Evolutionary conservation across 2,113 vertebrate genomes (phyloP).

Genomic region (Globicephala melas): DNA sequence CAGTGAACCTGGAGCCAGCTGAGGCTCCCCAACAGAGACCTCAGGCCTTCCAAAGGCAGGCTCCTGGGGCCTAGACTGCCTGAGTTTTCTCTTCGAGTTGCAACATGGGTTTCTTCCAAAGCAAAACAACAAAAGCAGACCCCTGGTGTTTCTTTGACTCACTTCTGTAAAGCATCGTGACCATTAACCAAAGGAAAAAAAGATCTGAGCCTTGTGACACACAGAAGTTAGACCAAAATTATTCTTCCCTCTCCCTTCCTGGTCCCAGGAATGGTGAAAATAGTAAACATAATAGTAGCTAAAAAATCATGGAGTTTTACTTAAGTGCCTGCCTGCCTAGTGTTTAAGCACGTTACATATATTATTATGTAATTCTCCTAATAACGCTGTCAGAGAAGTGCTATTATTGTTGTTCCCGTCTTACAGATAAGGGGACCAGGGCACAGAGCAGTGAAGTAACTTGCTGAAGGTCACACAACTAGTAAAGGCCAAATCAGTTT

Average conservation of each 20-base stretch:
- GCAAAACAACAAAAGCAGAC: conserved; percentile 38
- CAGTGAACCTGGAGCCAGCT: not conserved
- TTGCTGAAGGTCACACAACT: not conserved
- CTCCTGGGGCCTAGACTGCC: not conserved
- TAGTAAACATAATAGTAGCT: not conserved
- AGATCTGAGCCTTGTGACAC: not conserved
- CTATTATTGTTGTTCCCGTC: not conserved
- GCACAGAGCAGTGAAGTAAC: conserved; percentile 34
- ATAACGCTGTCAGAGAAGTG: not conserved
- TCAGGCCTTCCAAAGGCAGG: conserved; percentile 50
- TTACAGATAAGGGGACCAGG: conserved; percentile 22
- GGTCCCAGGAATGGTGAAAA: not conserved
- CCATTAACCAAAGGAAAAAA: not conserved
- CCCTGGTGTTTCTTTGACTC: not conserved
- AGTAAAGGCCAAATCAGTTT: not conserved
- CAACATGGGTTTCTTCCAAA: conserved; percentile 72
- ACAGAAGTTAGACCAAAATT: conserved; percentile 2
- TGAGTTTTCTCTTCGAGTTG: conserved; percentile 62
- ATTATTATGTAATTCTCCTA: not conserved
- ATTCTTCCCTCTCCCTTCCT: not conserved
- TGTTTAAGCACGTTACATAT: not conserved
- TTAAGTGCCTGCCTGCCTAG: not conserved
- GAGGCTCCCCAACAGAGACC: conserved; percentile 45
- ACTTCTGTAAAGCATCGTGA: not conserved
- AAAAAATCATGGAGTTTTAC: not conserved